These are phyloP conservation scores for Tragelaphus oryx DNA, from an alignment of 2,797 vertebrate species.

Conservation along the genomic window DNA sequence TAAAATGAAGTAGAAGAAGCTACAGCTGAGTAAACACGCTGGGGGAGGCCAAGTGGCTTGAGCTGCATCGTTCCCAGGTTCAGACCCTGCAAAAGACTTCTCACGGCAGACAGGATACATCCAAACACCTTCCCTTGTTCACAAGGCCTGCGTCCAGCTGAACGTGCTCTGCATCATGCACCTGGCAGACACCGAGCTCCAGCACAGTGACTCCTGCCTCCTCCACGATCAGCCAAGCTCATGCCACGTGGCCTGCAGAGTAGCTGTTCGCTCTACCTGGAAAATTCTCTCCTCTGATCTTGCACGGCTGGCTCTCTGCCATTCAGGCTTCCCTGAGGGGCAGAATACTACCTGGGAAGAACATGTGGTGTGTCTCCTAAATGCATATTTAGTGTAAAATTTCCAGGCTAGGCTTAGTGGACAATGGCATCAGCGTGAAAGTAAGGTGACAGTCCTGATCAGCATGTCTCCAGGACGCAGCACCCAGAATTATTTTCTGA, in stretches of 20 bases:
- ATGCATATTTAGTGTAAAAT: background rate
- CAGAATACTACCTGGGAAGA: background rate
- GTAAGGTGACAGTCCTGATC: background rate
- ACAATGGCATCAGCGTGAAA: background rate
- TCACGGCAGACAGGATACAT: background rate
- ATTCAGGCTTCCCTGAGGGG: background rate
- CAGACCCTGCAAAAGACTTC: background rate
- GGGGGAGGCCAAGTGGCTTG: background rate
- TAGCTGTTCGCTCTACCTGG: background rate
- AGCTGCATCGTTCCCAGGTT: rapidly evolving
- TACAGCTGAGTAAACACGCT: background rate
- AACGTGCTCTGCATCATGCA: background rate
- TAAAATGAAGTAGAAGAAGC: background rate
- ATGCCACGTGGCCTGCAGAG: background rate
- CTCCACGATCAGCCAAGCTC: background rate
- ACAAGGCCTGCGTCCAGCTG: background rate
- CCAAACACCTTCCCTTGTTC: background rate
- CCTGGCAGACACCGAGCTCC: background rate
- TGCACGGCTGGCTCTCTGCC: too few species aligned
- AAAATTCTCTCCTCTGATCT: background rate
- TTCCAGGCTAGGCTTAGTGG: background rate
- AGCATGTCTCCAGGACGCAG: background rate
- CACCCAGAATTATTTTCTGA: background rate
- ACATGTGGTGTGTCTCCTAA: background rate
- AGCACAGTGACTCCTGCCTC: background rate